Conservation (phyloP, 2,797 vertebrate genomes). For the Leucoraja ocellata region DNA sequence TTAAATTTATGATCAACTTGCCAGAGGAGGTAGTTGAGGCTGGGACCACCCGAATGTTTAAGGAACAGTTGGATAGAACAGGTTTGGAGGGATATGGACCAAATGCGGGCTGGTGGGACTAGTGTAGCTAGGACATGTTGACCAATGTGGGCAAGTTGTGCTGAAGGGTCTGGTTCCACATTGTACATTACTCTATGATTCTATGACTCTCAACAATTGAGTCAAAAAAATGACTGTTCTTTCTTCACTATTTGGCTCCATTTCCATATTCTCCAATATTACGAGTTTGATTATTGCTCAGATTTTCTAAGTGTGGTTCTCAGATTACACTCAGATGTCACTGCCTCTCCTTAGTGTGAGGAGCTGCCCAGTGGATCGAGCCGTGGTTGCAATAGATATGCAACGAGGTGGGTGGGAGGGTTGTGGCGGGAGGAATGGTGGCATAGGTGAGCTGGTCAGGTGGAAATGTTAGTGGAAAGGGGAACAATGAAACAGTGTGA, state of each 20-base stretch:
- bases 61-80: too few relatives aligned
- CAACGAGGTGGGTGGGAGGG: neutral
- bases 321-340: neutral
- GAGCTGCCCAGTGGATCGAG: neutral
- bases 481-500: neutral
- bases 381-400: neutral
- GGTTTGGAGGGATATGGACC: too few relatives aligned
- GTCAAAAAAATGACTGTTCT: neutral
- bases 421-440: too few relatives aligned
- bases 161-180: too few relatives aligned
- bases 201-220: neutral
- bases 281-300: neutral
- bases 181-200: too few relatives aligned
- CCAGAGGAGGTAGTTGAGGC: too few relatives aligned
- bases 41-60: too few relatives aligned
- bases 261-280: constrained; percentile 1
- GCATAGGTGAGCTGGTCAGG: too few relatives aligned
- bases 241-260: neutral
- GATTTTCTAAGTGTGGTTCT: neutral
- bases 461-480: too few relatives aligned
- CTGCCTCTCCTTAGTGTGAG: neutral
- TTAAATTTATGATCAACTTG: neutral
- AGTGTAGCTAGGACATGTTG: too few relatives aligned
- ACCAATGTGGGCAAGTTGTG: too few relatives aligned
- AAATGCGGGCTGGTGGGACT: too few relatives aligned